phyloP scores from a whole-genome alignment of 2,888 invertebrate species.

The Ryuthela nishihirai region DNA sequence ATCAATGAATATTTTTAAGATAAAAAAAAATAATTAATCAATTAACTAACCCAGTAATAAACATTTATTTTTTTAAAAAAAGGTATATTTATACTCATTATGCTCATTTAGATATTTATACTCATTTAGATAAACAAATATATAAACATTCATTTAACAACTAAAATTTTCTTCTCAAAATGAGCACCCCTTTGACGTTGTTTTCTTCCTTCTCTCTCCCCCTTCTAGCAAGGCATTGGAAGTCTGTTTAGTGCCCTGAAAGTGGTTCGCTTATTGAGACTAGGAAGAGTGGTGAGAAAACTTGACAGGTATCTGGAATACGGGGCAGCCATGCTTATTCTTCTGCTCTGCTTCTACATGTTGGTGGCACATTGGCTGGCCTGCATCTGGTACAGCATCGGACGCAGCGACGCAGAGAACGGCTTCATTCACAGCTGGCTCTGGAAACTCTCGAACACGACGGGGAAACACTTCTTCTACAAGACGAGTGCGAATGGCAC shows the following conservation, averaged over 20 bases:
- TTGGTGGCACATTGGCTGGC: slow-evolving; percentile 99
- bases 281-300: slow-evolving; percentile 97
- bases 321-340: slow-evolving; percentile 97
- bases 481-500: slow-evolving; percentile 14
- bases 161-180: no score
- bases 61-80: no score
- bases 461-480: slow-evolving; percentile 57
- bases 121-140: no score
- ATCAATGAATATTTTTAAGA: no score
- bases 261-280: slow-evolving; percentile 91
- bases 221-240: slow-evolving; percentile 77
- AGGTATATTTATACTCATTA: no score
- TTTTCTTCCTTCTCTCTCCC: no score
- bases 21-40: no score
- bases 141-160: no score
- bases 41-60: no score
- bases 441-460: slow-evolving; percentile 94
- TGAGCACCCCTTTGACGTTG: no score
- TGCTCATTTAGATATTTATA: no score
- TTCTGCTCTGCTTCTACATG: slow-evolving; percentile 98
- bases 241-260: slow-evolving; percentile 98
- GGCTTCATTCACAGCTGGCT: slow-evolving; percentile 78
- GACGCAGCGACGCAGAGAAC: slow-evolving; percentile 88
- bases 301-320: slow-evolving; percentile 99
- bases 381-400: slow-evolving; percentile 98